Conservation (phyloP, 64 coral and sea anemone genomes). For the Actinia equina region DNA sequence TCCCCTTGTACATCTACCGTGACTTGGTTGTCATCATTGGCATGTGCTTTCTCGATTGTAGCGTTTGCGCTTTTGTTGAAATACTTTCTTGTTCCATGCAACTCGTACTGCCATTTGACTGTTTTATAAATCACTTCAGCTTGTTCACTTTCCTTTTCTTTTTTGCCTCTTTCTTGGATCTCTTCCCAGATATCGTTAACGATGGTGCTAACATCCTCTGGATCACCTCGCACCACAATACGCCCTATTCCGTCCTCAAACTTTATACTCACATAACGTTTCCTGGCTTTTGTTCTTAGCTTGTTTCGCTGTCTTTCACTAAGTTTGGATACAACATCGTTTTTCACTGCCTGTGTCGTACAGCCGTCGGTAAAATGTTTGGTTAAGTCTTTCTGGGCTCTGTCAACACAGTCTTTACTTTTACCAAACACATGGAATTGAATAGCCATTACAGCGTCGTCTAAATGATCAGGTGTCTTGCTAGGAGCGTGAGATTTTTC, state of each 20-base stretch:
- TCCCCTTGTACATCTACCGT: neutral
- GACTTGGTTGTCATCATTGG: neutral
- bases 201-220: constrained; percentile 1
- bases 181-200: constrained; percentile 29
- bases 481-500: neutral
- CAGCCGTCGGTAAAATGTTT: neutral
- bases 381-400: neutral
- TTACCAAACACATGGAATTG: neutral
- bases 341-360: constrained; percentile 10
- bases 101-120: neutral
- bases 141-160: neutral
- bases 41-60: constrained; percentile 5
- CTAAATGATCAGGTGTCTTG: neutral
- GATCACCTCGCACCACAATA: constrained; percentile 30
- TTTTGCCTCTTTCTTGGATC: neutral
- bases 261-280: constrained; percentile 10
- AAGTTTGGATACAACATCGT: neutral
- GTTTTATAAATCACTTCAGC: constrained; percentile 15
- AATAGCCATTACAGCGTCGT: neutral
- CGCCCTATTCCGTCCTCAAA: neutral
- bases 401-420: constrained; percentile 15
- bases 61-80: constrained; percentile 15
- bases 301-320: neutral
- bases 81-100: neutral
- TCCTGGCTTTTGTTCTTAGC: neutral